phyloP scores from a whole-genome alignment of 2,797 vertebrate species.

The Calcarius lapponicus region DNA sequence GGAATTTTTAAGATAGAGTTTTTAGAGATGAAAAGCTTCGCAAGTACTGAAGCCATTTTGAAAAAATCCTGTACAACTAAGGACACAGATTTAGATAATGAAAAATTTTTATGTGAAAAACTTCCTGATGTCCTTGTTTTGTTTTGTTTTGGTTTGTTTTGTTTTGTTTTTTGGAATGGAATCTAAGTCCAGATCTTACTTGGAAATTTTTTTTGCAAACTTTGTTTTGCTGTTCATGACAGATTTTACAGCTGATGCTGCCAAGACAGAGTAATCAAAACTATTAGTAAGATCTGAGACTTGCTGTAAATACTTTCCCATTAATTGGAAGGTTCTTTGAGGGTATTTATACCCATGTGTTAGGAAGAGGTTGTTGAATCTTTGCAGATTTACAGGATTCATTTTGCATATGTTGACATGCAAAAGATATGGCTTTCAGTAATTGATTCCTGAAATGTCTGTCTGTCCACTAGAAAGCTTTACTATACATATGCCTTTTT shows the following conservation, averaged over 20 bases:
- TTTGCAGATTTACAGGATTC: not conserved
- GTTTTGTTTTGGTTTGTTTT: not conserved
- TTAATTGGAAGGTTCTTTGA: not conserved
- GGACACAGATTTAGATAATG: not conserved
- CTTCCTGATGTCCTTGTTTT: too few relatives aligned
- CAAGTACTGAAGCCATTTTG: not conserved
- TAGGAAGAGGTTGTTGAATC: not conserved
- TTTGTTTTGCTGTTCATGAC: not conserved
- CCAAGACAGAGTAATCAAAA: not conserved
- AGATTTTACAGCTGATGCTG: slow-evolving; percentile 11
- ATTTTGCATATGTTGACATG: not conserved
- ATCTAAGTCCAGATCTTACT: not conserved
- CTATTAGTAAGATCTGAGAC: not conserved
- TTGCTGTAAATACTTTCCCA: not conserved
- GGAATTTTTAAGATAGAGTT: not conserved
- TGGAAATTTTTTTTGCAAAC: not conserved
- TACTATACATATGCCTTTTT: not conserved
- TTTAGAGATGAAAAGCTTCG: not conserved
- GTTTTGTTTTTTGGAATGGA: not conserved
- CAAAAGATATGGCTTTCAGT: not conserved
- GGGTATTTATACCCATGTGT: not conserved
- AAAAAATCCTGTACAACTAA: not conserved
- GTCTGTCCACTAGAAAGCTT: not conserved
- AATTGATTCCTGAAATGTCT: not conserved
- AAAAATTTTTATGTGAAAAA: not conserved